Percentiles rank a stretch among this genome's conserved stretches.
Conservation (phyloP, 30 jellyfish, hydroid and myxozoan species). For the Hydra vulgaris region DNA sequence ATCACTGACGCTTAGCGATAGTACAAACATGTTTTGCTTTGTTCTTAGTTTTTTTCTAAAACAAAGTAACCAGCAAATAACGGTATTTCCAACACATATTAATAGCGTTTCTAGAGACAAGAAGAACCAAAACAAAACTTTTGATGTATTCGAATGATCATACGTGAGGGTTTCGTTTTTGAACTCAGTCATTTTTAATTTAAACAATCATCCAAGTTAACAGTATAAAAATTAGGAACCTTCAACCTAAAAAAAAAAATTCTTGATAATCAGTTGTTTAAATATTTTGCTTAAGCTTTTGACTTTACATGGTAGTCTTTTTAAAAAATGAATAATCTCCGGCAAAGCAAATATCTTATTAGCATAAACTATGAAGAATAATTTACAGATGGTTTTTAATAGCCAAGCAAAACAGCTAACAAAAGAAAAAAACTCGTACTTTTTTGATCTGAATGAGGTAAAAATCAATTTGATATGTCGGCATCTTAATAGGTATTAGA, state of each 20-base stretch:
- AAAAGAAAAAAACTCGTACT: not conserved
- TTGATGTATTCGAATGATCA: not conserved
- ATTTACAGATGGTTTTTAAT: not conserved
- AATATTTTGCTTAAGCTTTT: not conserved
- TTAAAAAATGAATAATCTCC: not conserved
- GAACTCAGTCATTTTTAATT: not conserved
- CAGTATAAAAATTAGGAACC: not conserved
- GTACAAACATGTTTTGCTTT: slow-evolving; percentile 25
- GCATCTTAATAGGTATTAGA: no score
- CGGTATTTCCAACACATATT: slow-evolving; percentile 11
- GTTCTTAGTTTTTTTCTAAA: slow-evolving; percentile 9
- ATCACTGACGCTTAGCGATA: slow-evolving; percentile 33
- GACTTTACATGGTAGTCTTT: no score
- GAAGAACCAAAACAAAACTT: slow-evolving; percentile 24
- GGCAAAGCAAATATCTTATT: not conserved
- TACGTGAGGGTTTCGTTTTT: not conserved
- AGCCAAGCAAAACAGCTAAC: not conserved
- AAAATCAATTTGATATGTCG: no score
- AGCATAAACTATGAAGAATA: not conserved
- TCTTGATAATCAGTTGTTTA: not conserved
- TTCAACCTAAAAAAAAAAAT: not conserved
- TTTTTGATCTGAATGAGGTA: not conserved
- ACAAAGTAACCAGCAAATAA: slow-evolving; percentile 28
- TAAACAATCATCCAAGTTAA: not conserved
- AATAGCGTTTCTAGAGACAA: slow-evolving; percentile 1